Evolutionary conservation across 2,797 vertebrate species (phyloP).

Genomic region (Acanthornis magna): DNA sequence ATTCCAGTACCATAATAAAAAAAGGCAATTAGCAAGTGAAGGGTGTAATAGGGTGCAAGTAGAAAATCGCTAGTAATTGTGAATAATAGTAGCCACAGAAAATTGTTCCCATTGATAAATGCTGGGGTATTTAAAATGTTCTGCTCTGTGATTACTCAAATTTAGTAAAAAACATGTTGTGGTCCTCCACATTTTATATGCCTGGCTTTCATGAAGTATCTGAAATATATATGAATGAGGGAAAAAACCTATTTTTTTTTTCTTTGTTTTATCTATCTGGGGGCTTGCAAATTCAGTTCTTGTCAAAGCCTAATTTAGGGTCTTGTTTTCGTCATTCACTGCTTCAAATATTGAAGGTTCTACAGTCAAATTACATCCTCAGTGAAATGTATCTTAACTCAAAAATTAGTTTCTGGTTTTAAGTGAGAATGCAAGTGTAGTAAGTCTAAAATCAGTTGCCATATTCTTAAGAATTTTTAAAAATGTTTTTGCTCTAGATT

Average conservation of each 20-base stretch:
- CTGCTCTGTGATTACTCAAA: background rate
- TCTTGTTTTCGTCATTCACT: background rate
- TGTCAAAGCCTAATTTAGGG: background rate
- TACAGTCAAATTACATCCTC: background rate
- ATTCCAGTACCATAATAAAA: background rate
- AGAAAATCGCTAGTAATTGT: conserved; percentile 49
- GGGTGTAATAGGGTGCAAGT: background rate
- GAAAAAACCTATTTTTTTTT: background rate
- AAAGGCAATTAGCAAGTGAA: conserved; percentile 13
- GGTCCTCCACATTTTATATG: background rate
- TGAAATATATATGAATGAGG: background rate
- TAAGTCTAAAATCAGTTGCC: background rate
- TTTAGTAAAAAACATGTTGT: background rate
- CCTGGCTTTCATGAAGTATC: background rate
- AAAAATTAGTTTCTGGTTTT: background rate
- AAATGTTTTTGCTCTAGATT: background rate
- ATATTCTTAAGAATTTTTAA: background rate
- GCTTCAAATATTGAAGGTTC: background rate
- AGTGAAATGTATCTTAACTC: background rate
- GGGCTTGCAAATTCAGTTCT: background rate
- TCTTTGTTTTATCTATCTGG: background rate
- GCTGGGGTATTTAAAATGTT: conserved; percentile 27
- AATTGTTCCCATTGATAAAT: conserved; percentile 21
- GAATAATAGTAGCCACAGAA: conserved; percentile 4
- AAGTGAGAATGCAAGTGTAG: background rate